Evolutionary conservation across 2,888 invertebrate species (phyloP).

Genomic region (Diabrotica balteata): DNA sequence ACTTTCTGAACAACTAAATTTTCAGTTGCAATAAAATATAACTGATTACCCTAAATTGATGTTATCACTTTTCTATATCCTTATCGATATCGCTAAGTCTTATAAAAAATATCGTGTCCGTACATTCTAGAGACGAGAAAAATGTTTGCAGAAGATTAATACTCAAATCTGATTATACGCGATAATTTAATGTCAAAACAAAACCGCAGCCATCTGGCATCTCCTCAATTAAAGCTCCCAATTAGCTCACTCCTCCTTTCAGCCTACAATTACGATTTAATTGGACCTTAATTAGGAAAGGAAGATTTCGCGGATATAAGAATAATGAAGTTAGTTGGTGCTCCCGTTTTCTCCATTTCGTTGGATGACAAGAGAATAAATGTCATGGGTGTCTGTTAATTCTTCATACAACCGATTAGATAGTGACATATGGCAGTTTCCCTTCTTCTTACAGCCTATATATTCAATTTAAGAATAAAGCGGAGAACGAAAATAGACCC

Average conservation of each 20-base stretch:
- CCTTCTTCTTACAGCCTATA: too few relatives aligned
- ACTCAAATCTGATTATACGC: conserved; percentile 17
- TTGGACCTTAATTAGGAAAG: conserved; percentile 33
- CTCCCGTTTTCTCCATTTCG: conserved; percentile 7
- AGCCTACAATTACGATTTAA: conserved; percentile 33
- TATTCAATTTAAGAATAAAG: too few relatives aligned
- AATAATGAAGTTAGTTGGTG: conserved; percentile 35
- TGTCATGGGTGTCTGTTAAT: conserved; percentile 24
- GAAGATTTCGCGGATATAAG: conserved; percentile 34
- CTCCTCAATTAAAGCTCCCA: conserved; percentile 20
- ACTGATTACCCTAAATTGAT: too few relatives aligned
- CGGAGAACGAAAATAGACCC: too few relatives aligned
- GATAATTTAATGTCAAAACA: conserved; percentile 24
- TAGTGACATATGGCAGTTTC: too few relatives aligned
- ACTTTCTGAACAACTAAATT: too few relatives aligned
- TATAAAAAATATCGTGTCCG: too few relatives aligned
- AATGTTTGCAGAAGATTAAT: conserved; percentile 7
- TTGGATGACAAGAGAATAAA: conserved; percentile 27
- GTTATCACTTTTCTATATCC: too few relatives aligned
- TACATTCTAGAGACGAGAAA: not conserved
- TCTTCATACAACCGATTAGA: not conserved
- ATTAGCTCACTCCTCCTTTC: conserved; percentile 15
- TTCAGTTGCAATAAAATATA: too few relatives aligned
- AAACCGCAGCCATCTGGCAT: conserved; percentile 18
- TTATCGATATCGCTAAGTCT: too few relatives aligned